phyloP scores from a whole-genome alignment of 2,797 vertebrate species.

The Phoeniculus purpureus region DNA sequence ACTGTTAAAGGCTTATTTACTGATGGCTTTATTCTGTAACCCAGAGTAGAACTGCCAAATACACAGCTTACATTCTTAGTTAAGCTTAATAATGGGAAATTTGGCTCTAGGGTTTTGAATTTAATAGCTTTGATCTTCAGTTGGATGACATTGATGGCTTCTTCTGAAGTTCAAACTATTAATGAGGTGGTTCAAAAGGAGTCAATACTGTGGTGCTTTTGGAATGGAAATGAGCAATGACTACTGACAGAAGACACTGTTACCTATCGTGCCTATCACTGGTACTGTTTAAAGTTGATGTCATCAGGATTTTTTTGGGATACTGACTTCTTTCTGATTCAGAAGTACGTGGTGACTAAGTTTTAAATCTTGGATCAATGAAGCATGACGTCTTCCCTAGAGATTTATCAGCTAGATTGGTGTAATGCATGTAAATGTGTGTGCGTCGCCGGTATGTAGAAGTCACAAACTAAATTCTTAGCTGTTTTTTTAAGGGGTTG shows the following conservation, averaged over 20 bases:
- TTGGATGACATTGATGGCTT: background rate
- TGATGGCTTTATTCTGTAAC: background rate
- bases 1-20: conserved; percentile 1
- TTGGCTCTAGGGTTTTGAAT: background rate
- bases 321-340: background rate
- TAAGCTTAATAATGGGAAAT: conserved; percentile 25
- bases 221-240: background rate
- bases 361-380: background rate
- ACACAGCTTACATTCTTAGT: background rate
- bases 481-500: conserved; percentile 26
- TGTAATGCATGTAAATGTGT: background rate
- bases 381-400: background rate
- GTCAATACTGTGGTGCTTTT: background rate
- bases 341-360: background rate
- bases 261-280: background rate
- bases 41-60: background rate
- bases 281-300: background rate
- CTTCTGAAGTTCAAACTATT: background rate
- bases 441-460: background rate
- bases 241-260: background rate
- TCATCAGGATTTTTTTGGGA: background rate
- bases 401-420: background rate
- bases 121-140: background rate
- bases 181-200: background rate
- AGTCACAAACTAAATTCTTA: background rate